These are phyloP conservation scores for Caenorhabditis sp. DNA, from an alignment of 2,888 invertebrate species.

Conservation along the genomic window DNA sequence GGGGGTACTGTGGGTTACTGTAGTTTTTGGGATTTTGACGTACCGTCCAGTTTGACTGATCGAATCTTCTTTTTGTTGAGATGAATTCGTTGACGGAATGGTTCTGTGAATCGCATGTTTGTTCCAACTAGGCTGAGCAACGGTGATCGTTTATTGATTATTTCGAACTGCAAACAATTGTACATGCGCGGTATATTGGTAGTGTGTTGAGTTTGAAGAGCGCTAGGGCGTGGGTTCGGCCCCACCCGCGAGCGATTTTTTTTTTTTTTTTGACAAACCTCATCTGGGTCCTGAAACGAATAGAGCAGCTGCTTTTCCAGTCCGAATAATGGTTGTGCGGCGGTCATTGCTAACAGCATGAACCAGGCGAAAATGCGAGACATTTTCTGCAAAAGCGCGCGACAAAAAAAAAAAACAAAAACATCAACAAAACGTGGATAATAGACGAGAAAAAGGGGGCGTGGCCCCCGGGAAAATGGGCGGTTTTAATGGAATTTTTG, in stretches of 20 bases:
- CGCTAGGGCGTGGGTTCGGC: no score
- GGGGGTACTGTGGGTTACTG: background rate
- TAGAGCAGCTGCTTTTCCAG: slow-evolving; percentile 53
- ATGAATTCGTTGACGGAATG: slow-evolving; percentile 29
- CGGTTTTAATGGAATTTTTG: background rate
- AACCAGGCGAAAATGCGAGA: slow-evolving; percentile 13
- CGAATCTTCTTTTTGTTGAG: slow-evolving; percentile 45
- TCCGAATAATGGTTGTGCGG: slow-evolving; percentile 39
- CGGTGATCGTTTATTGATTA: slow-evolving; percentile 37
- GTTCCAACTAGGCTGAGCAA: slow-evolving; percentile 43
- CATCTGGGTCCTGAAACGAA: slow-evolving; percentile 50
- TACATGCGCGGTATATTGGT: no score
- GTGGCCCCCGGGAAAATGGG: background rate
- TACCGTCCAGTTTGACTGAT: slow-evolving; percentile 11
- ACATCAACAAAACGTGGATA: no score
- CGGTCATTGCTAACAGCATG: slow-evolving; percentile 16
- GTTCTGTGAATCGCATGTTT: slow-evolving; percentile 46
- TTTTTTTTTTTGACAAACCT: slow-evolving; percentile 20
- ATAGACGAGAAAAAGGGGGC: background rate
- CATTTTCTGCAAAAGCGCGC: background rate
- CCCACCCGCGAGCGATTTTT: no score
- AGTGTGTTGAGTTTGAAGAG: no score
- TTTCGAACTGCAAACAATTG: slow-evolving; percentile 30
- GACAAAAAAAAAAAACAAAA: no score
- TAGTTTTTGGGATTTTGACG: background rate